These are phyloP conservation scores for Stegodyphus dumicola DNA, from an alignment of 1,140 invertebrate species.

Conservation along the genomic window DNA sequence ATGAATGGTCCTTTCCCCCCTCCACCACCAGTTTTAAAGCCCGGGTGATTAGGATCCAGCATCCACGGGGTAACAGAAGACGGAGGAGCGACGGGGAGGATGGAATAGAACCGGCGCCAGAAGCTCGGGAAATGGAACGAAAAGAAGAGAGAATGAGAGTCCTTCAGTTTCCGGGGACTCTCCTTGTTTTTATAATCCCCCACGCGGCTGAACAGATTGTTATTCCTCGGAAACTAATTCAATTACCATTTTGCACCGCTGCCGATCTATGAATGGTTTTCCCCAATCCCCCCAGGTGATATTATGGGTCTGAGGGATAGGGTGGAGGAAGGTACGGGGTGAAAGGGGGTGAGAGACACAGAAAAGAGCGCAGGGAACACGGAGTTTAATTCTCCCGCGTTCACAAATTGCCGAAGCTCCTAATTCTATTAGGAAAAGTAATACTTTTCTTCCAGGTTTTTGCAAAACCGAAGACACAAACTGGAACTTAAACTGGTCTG, in stretches of 20 bases:
- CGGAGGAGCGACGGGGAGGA: conserved; percentile 1
- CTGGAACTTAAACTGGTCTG: conserved; percentile 44
- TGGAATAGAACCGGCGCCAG: neutral
- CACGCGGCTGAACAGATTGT: conserved; percentile 53
- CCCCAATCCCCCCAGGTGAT: conserved; percentile 53
- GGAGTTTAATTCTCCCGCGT: conserved; percentile 55
- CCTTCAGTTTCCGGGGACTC: neutral
- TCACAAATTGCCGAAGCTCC: conserved; percentile 53
- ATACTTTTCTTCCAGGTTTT: conserved; percentile 29
- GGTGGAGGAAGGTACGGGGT: no score
- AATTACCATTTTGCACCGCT: conserved; percentile 58
- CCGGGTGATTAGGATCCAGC: conserved; percentile 40
- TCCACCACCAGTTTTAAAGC: conserved; percentile 43
- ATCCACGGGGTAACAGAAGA: conserved; percentile 14
- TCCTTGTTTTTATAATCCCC: conserved; percentile 59
- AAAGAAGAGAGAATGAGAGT: conserved; percentile 12
- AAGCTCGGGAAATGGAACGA: neutral
- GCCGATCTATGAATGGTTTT: conserved; percentile 49
- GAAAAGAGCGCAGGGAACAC: neutral
- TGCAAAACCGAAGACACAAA: neutral
- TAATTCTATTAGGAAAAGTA: conserved; percentile 57
- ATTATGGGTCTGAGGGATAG: conserved; percentile 25
- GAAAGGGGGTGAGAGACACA: no score
- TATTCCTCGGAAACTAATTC: conserved; percentile 56
- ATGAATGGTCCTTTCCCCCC: conserved; percentile 1